A percentile compares a stretch with the other conserved stretches of the same genome.
phyloP scores from a whole-genome alignment of 1,140 invertebrate species.

The Cotesia chilonis region DNA sequence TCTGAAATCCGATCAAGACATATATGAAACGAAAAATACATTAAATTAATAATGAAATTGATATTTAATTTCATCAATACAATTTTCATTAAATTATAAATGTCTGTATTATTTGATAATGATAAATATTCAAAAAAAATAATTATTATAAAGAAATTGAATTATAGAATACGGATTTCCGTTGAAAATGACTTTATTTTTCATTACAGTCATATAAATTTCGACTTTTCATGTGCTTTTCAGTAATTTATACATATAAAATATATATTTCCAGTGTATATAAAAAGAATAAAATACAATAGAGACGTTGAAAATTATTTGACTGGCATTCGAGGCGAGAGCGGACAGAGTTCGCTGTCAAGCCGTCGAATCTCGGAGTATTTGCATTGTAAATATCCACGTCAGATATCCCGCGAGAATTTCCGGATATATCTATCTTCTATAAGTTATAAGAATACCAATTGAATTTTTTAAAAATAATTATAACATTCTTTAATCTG shows the following conservation, averaged over 20 bases:
- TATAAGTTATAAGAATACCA: background rate
- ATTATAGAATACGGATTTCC: too few species aligned
- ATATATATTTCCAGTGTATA: background rate
- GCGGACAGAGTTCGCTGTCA: conserved; percentile 8
- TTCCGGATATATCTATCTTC: conserved; percentile 23
- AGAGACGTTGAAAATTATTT: conserved; percentile 27
- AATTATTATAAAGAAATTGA: too few species aligned
- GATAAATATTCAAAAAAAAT: too few species aligned
- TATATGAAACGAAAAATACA: background rate
- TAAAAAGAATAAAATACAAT: conserved; percentile 13
- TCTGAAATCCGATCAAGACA: conserved; percentile 22
- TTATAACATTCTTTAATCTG: background rate
- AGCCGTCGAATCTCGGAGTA: conserved; percentile 27
- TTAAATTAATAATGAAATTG: too few species aligned
- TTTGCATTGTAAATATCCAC: conserved; percentile 31
- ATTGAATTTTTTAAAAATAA: conserved; percentile 3
- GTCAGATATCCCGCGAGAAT: conserved; percentile 19
- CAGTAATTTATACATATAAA: background rate
- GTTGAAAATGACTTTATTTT: too few species aligned
- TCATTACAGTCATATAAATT: too few species aligned
- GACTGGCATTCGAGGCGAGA: conserved; percentile 17
- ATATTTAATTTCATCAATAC: background rate
- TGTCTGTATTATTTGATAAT: background rate
- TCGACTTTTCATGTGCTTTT: too few species aligned
- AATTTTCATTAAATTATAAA: background rate